phyloP scores from a whole-genome alignment of 2,797 vertebrate genomes.

The Protonibea diacanthus region DNA sequence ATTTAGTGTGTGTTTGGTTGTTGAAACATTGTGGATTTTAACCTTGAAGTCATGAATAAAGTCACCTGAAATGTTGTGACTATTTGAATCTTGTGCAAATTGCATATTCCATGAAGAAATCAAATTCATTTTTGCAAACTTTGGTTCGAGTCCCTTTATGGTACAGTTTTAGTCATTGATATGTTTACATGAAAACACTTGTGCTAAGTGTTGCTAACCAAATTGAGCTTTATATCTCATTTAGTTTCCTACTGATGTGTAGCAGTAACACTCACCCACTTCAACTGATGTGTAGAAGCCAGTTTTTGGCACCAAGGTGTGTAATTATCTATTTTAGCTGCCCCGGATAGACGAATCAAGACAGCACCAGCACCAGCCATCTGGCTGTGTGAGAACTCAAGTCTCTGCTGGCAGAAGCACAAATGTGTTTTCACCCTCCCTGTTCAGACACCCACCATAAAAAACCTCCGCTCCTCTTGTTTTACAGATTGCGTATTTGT shows the following conservation, averaged over 20 bases:
- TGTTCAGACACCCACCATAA: conserved; percentile 65
- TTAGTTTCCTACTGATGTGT: conserved; percentile 18
- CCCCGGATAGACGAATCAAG: conserved; percentile 73
- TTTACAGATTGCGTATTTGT: conserved; percentile 77
- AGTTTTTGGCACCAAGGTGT: conserved; percentile 68
- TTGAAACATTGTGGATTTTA: conserved; percentile 6
- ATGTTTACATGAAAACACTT: conserved; percentile 33
- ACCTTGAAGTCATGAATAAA: neutral
- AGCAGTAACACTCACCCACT: conserved; percentile 47
- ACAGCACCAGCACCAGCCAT: conserved; percentile 73
- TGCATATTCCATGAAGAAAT: neutral
- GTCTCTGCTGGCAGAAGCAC: conserved; percentile 70
- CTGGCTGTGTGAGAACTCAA: conserved; percentile 70
- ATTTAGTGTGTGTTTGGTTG: neutral
- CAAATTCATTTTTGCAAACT: too few species aligned
- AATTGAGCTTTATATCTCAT: conserved; percentile 38
- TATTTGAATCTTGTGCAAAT: neutral
- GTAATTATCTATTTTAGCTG: conserved; percentile 81
- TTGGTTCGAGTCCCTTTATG: neutral
- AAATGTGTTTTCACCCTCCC: conserved; percentile 64
- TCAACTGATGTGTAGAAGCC: conserved; percentile 52
- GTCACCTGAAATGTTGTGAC: neutral
- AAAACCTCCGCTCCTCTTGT: conserved; percentile 72
- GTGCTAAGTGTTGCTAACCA: conserved; percentile 3
- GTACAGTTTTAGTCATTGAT: neutral